Evolutionary conservation across 2,888 invertebrate species (phyloP), one percentile per base, ranked within the genome.

Genomic region (Scaptomyza reducta): DNA sequence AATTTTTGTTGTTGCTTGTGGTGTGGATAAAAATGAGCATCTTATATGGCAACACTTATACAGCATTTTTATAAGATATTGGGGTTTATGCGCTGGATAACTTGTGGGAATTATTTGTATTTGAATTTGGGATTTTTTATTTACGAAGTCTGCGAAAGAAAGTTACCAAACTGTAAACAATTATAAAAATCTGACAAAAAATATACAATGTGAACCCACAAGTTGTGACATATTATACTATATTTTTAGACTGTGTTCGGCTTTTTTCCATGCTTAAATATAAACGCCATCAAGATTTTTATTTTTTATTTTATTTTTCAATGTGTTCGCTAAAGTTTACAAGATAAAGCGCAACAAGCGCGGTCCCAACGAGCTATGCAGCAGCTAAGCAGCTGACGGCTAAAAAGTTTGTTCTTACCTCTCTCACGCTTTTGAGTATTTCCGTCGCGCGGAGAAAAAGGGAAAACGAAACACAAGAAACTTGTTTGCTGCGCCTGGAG

Each of bases 401-500:
- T 51, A 54, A 61, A 66, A 38, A 60, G 60, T 51, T 66, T 66
- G 50, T 54, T 44, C 57, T 38, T 10, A 3, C 10, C 50, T 38
- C 22, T 73, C 40, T 44, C 38, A n/a, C 47, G 50, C 49, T 53
- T 53, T 51, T 16, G 69, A 45, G 40, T 27, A 46, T 58, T 41
- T 22, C 18, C 35, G 22, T 16, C 45, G 54, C 38, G 55, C 51
- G 42, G 61, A 50, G 67, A 42, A 71, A 67, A 71, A 67, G 58
- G 50, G 53, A 74, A 63, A 70, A 61, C 75, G 78, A 70, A 84
- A 76, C 85, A 78, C 59, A 73, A 87, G 67, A 87, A 87, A 87
- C 87, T 85, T 79, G 82, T 79, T 83, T 88, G 86, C 71, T 62
- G 59, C 42, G 85, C 85, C 70, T 46, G 62, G 44, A 70, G 87